Base-by-base conservation (phyloP, 2,797 vertebrate genomes). In the Rhynchotus rufescens region DNA sequence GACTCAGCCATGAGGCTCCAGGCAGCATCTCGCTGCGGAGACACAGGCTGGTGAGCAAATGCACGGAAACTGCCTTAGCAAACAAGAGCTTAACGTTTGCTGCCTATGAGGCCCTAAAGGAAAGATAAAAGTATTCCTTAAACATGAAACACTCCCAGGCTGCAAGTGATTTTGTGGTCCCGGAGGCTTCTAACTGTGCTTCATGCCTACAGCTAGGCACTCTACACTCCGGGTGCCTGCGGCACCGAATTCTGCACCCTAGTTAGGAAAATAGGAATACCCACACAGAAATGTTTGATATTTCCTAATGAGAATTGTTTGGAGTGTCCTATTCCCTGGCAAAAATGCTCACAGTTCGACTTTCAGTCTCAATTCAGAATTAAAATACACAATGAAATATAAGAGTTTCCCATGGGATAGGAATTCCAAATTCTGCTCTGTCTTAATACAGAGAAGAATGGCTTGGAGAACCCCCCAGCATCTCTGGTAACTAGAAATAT, bases 361-460 rank as follows among this genome's bases (percentile, higher is more conserved):
- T 76, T 93, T 94, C 61, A 60, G 23, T 60, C 64, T 84, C 44
- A 7, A 22, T 44, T 74, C 34, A 74, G 22, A 80, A 65, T n/a
- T 71, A 91, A 91, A 86, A 67, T 47, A 28, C 40, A 17, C 4
- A 25, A n/a, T 20, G 60, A 89, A 90, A 90, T 34, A 57, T 0
- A 30, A 23, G 57, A 26, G 86, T 82, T 80, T 90, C 81, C 86
- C 57, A 42, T 34, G 68, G 52, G 86, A 32, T 65, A 49, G 42
- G 83, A 94, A 20, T 5, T 16, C 45, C 54, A 62, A 30, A 65
- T 28, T 85, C 28, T 69, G 65, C 80, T 11, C 16, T 3, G 2
- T 66, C 10, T 32, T 47, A 68, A 56, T 12, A 30, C 86, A 5
- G 4, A 1, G 5, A 90, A 51, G 45, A 88, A 73, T 22, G 30